Evolutionary conservation across 2,888 invertebrate genomes (phyloP), one percentile per base, ranked within the genome.

Genomic region (Hofmannophila pseudospretella): DNA sequence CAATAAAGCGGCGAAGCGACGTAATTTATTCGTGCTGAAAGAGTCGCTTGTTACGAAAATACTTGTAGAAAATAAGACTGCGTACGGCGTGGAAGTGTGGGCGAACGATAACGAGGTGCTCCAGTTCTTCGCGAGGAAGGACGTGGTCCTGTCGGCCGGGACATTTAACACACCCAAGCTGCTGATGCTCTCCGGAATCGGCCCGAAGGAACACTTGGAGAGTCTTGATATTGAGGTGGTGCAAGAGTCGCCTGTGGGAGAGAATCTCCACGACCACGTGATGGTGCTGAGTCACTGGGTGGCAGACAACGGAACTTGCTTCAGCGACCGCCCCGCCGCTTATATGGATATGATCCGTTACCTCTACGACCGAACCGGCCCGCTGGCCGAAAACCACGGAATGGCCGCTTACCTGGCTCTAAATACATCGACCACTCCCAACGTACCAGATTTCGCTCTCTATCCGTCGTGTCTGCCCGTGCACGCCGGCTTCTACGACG

Each of bases 91-190:
- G 0, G 44, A 51, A 38, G 70, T 67, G 1, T 10, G 36, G 1
- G 47, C n/a, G n/a, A n/a, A 61, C 11, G 54, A 49, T 2, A 38
- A 62, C 4, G 22, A 19, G 9, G 50, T 62, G 14, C 46, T 59
- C 7, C 30, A 50, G 7, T 69, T 69, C 25, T 71, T 56, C 32
- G 69, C 67, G 0, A 45, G 57, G 1, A 69, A 61, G 30, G 82
- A 82, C 49, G 67, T 82, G 0, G 58, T 82, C 8, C 11, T 78
- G n/a, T 65, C 75, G 1, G 72, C 82, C 0, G 82, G 82, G 0
- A 66, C 78, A 0, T 80, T 76, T 31, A 82, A 81, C 41, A 69
- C 78, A 8, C 59, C 82, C 0, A 80, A 84, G 49, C 40, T 82
- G 9, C 39, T 84, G 30, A 50, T 79, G 36, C 54, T 80, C 0